Percentiles rank a stretch among this genome's conserved stretches.
phyloP scores from a whole-genome alignment of 2,113 vertebrate genomes.

The Spea multiplicata region DNA sequence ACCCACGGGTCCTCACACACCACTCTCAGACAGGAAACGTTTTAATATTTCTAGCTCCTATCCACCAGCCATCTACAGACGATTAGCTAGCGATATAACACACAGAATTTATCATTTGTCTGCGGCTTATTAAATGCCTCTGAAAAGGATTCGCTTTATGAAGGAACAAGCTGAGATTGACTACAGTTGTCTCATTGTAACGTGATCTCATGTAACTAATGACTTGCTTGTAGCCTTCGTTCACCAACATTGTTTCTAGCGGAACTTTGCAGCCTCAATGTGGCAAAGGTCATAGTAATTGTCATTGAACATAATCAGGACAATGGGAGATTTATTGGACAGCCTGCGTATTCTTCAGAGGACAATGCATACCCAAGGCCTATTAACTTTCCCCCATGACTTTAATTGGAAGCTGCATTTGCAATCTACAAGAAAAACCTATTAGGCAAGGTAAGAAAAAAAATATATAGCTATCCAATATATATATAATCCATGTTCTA shows the following conservation, averaged over 20 bases:
- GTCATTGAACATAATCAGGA: background rate
- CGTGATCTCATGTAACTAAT: background rate
- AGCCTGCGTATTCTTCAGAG: too few relatives aligned
- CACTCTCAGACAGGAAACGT: conserved; percentile 35
- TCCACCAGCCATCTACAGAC: conserved; percentile 2
- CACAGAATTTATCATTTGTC: conserved; percentile 13
- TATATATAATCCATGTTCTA: too few relatives aligned
- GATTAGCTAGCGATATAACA: conserved; percentile 3
- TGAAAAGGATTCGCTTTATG: background rate
- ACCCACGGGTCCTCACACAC: conserved; percentile 9
- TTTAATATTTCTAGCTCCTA: background rate
- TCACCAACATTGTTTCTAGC: background rate
- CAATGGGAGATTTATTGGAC: too few relatives aligned
- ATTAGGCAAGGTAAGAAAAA: too few relatives aligned
- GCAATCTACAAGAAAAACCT: too few relatives aligned
- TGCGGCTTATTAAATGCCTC: background rate
- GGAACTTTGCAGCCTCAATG: background rate
- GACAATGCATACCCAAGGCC: too few relatives aligned
- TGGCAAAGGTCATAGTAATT: background rate
- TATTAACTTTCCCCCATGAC: too few relatives aligned
- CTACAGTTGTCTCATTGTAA: background rate
- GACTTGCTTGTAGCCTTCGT: background rate
- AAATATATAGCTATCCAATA: too few relatives aligned
- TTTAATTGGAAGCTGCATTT: too few relatives aligned
- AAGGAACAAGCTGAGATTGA: background rate